Base-by-base conservation (phyloP, 2,888 invertebrate species). In the Drosophila setosimentum region DNA sequence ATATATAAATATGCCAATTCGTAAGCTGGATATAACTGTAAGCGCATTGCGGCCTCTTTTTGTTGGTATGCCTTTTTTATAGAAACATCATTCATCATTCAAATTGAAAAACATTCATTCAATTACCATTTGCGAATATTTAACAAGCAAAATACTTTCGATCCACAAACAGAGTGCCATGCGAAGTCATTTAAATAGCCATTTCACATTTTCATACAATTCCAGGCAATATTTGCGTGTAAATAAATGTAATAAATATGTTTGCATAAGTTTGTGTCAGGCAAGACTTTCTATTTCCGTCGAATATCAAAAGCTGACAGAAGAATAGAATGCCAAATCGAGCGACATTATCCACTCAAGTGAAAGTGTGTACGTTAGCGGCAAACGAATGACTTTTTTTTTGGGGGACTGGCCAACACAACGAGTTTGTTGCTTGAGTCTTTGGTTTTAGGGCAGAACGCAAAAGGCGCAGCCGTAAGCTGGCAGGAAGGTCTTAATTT, bases 231-330 rank as follows among this genome's bases (percentile, higher is more conserved):
- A 74, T 81, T 81, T 75, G 77, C 70, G 61, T 66, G 64, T 64
- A 64, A 62, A 65, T 55, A 66, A 48, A 33, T 24, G 10, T 24
- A 68, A 57, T 63, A 75, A 63, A 69, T 57, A 69, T 68, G 55
- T 83, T 70, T 62, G 60, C 49, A 67, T 54, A 70, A 57, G 50
- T 68, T 66, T 51, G 29, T 27, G 50, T 61, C 55, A 54, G 40
- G 33, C 78, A 68, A 72, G 68, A 87, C 83, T 83, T 83, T 83
- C 87, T 83, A 79, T 83, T 83, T 83, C 83, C 49, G 74, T 68
- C 57, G 70, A 68, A 64, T 80, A 53, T 50, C 40, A 40, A 54
- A 60, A 60, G 50, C 49, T 63, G 61, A 85, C 80, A 87, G 85
- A 82, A 87, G 88, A 87, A 87, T 82, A 83, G 83, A 83, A 83